Evolutionary conservation across 1,140 invertebrate species (phyloP).

Genomic region (Lepeophtheirus salmonis): DNA sequence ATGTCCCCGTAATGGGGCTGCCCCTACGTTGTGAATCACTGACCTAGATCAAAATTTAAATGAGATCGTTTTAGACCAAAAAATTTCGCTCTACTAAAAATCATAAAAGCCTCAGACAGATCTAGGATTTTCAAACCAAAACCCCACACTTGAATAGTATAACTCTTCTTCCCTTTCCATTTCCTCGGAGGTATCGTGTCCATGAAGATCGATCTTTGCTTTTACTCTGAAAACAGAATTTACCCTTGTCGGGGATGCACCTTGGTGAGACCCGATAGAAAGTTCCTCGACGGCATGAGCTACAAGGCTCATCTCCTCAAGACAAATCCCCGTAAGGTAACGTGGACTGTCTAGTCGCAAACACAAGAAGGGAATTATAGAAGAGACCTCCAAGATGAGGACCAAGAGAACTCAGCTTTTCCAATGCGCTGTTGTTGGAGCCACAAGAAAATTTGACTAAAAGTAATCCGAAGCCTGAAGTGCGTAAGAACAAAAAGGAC

Average conservation of each 20-base stretch:
- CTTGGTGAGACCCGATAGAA: slow-evolving; percentile 91
- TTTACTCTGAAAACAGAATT: slow-evolving; percentile 97
- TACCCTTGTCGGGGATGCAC: slow-evolving; percentile 99
- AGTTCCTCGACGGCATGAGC: slow-evolving; percentile 61
- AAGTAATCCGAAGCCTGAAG: slow-evolving; percentile 97
- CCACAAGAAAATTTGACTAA: slow-evolving; percentile 89
- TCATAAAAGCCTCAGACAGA: no score
- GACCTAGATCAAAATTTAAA: no score
- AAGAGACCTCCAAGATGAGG: slow-evolving; percentile 79
- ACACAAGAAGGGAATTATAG: slow-evolving; percentile 95
- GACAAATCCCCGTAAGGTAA: slow-evolving; percentile 94
- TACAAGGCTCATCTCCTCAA: slow-evolving; percentile 39
- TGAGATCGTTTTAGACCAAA: no score
- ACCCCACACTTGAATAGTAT: no score
- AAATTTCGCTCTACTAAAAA: no score
- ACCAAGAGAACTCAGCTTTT: slow-evolving; percentile 85
- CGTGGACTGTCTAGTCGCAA: slow-evolving; percentile 96
- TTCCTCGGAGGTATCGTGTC: no score
- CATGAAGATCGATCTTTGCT: slow-evolving; percentile 93
- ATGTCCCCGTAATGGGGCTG: no score
- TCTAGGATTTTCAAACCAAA: no score
- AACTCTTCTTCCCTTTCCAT: no score
- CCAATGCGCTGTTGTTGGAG: slow-evolving; percentile 91
- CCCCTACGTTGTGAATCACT: no score
- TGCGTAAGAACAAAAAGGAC: slow-evolving; percentile 84